Conservation (phyloP, 2,888 invertebrate species). For the Aquatica leii region DNA sequence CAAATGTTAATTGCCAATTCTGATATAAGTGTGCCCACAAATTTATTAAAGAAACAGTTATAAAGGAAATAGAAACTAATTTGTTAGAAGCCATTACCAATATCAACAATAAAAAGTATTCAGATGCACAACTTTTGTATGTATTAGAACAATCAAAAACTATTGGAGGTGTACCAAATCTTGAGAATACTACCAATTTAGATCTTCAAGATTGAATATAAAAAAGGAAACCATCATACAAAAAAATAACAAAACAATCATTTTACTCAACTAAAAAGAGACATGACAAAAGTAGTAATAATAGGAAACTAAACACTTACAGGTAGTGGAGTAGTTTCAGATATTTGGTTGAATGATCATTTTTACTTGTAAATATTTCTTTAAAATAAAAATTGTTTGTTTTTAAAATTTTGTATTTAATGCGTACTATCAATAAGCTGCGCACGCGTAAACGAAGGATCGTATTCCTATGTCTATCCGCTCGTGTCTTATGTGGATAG, state of each 20-base stretch:
- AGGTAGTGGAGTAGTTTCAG: too few species aligned
- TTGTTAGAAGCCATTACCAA: too few species aligned
- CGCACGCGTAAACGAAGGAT: not conserved
- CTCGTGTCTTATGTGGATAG: too few species aligned
- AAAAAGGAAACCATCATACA: not conserved
- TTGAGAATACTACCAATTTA: not conserved
- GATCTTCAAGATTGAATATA: not conserved
- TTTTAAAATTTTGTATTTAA: not conserved
- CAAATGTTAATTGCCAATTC: not conserved
- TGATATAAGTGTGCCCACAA: too few species aligned
- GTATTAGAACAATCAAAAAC: too few species aligned
- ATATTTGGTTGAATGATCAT: too few species aligned
- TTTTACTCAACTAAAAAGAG: not conserved
- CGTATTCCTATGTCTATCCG: not conserved
- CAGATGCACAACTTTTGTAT: too few species aligned
- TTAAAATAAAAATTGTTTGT: not conserved
- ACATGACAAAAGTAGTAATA: not conserved
- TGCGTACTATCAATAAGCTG: not conserved
- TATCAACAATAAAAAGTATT: too few species aligned
- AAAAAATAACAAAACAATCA: not conserved
- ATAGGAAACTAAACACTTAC: not conserved
- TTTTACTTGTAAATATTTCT: not conserved
- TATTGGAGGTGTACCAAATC: too few species aligned
- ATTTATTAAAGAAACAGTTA: not conserved
- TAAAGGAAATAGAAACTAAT: not conserved